Conservation (phyloP, 2,888 invertebrate genomes). For the Drosophila mimetica region DNA sequence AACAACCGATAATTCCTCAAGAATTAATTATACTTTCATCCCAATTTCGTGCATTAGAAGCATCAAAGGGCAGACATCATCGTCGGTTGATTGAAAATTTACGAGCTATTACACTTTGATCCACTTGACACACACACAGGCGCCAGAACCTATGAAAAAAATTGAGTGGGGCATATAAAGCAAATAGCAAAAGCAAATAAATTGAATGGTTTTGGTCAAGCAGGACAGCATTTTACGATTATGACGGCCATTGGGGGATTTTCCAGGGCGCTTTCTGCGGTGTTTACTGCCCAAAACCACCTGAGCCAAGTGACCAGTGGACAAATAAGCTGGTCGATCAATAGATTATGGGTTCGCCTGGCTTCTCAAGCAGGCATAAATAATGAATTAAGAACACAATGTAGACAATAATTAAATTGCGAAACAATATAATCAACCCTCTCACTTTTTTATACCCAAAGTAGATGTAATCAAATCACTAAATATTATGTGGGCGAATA, state of each 20-base stretch:
- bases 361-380: neutral
- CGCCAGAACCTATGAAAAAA: neutral
- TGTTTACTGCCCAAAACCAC: conserved; percentile 31
- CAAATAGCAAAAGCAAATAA: conserved; percentile 38
- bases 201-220: conserved; percentile 40
- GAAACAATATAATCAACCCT: neutral
- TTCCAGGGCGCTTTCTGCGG: conserved; percentile 23
- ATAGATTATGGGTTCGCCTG: conserved; percentile 6
- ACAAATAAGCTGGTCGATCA: conserved; percentile 18
- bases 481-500: neutral
- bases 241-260: conserved; percentile 39
- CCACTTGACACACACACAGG: conserved; percentile 46
- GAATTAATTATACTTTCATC: conserved; percentile 14
- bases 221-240: conserved; percentile 36
- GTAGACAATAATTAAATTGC: conserved; percentile 11
- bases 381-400: neutral
- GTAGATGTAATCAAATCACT: neutral
- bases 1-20: conserved; percentile 10
- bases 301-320: conserved; percentile 9
- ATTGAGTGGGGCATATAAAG: conserved; percentile 20
- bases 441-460: neutral
- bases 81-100: conserved; percentile 44
- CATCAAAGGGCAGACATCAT: conserved; percentile 15
- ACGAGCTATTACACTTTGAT: conserved; percentile 48
- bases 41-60: conserved; percentile 12